A percentile compares a stretch with the other conserved stretches of the same genome.
phyloP scores from a whole-genome alignment of 1,140 invertebrate species.

The Spodoptera litura region DNA sequence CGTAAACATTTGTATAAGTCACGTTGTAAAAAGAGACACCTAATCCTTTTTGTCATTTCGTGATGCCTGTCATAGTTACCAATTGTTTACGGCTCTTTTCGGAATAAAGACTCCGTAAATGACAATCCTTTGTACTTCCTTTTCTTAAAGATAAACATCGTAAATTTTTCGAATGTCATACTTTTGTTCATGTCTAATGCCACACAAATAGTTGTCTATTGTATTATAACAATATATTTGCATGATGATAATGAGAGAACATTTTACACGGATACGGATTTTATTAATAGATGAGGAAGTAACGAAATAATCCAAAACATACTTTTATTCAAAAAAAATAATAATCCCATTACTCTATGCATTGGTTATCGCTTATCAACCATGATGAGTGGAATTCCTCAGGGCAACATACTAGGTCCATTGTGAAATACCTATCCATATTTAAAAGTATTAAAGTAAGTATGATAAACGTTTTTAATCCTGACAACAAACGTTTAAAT shows the following conservation, averaged over 20 bases:
- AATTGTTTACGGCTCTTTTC: slow-evolving; percentile 80
- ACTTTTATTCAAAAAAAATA: too few species aligned
- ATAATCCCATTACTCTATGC: not conserved
- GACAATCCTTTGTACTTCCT: slow-evolving; percentile 74
- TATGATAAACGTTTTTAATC: slow-evolving; percentile 24
- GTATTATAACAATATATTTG: slow-evolving; percentile 53
- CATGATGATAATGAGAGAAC: slow-evolving; percentile 48
- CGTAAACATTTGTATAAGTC: slow-evolving; percentile 25
- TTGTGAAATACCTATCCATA: not conserved
- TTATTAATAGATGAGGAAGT: not conserved
- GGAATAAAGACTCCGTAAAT: slow-evolving; percentile 78
- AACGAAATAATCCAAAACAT: too few species aligned
- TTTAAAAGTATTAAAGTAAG: slow-evolving; percentile 11
- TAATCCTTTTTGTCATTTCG: slow-evolving; percentile 81
- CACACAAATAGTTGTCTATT: slow-evolving; percentile 62
- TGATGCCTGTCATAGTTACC: slow-evolving; percentile 80
- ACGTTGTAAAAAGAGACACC: slow-evolving; percentile 53
- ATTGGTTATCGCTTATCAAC: too few species aligned
- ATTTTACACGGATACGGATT: slow-evolving; percentile 14
- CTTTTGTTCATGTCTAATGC: slow-evolving; percentile 68
- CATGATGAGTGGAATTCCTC: not conserved
- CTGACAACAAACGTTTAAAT: slow-evolving; percentile 18
- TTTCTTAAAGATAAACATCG: slow-evolving; percentile 78
- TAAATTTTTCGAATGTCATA: slow-evolving; percentile 72
- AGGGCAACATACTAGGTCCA: not conserved